phyloP scores from a whole-genome alignment of 2,797 vertebrate genomes.

The Pantherophis vulpinus region DNA sequence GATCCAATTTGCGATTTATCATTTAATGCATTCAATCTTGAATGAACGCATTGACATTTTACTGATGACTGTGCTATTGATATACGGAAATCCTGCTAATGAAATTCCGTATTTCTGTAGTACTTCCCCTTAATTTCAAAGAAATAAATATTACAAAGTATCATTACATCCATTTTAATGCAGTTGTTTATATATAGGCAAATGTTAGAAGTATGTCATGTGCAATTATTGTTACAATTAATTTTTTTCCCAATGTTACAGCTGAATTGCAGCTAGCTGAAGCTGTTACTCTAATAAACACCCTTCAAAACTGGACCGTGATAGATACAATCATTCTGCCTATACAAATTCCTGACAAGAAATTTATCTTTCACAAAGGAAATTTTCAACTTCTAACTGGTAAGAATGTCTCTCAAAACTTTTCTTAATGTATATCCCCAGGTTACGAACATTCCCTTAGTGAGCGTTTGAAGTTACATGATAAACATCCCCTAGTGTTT shows the following conservation, averaged over 20 bases:
- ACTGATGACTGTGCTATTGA: background rate
- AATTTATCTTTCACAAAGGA: conserved; percentile 86
- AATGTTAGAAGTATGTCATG: background rate
- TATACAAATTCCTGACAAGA: conserved; percentile 84
- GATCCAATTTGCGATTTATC: background rate
- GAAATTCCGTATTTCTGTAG: background rate
- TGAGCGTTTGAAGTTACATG: no score
- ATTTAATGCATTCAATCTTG: background rate
- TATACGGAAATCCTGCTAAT: background rate
- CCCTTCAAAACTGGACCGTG: conserved; percentile 84
- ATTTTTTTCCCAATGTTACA: conserved; percentile 50
- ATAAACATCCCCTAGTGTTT: no score
- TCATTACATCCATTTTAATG: background rate
- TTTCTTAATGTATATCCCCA: background rate
- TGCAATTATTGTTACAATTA: background rate
- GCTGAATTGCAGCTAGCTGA: conserved; percentile 88
- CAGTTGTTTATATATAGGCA: background rate
- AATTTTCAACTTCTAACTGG: conserved; percentile 87
- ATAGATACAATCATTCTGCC: conserved; percentile 82
- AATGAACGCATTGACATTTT: background rate
- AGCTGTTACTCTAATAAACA: conserved; percentile 83
- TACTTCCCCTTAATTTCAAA: background rate
- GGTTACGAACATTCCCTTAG: no score
- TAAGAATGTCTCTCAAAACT: conserved; percentile 54
- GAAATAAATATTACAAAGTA: background rate